Evolutionary conservation across 2,113 vertebrate species (phyloP).

Genomic region (Theristicus caerulescens): DNA sequence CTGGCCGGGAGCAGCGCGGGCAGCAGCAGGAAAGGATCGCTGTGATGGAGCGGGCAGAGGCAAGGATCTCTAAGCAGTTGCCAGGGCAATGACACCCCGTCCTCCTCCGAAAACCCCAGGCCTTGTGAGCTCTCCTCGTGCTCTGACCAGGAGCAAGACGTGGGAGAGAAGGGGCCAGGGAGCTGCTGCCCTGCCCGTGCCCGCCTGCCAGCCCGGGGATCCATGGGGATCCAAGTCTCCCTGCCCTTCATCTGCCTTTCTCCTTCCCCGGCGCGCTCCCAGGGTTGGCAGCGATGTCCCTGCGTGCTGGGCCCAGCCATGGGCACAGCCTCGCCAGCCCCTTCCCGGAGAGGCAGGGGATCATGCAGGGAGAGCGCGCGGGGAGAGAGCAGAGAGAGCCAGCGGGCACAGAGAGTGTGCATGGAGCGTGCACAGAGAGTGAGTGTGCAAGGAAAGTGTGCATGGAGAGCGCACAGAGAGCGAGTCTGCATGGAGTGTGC

Average conservation of each 20-base stretch:
- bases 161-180: not conserved
- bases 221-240: fast-evolving
- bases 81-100: not conserved
- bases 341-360: not conserved
- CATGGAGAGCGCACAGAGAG: not conserved
- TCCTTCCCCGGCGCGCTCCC: fast-evolving
- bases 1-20: fast-evolving
- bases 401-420: not conserved
- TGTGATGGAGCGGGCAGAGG: fast-evolving
- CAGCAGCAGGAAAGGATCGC: not conserved
- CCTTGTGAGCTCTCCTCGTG: not conserved
- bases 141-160: fast-evolving
- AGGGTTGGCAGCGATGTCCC: not conserved
- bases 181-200: not conserved
- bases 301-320: fast-evolving
- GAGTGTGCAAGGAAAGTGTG: no score
- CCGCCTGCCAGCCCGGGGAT: not conserved
- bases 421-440: not conserved
- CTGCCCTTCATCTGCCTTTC: not conserved
- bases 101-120: not conserved
- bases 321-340: not conserved
- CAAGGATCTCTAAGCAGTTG: no score
- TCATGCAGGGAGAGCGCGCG: not conserved
- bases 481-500: no score
- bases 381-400: no score